These are phyloP conservation scores for Mycalesis mineus DNA, from an alignment of 2,888 invertebrate species.

Conservation along the genomic window DNA sequence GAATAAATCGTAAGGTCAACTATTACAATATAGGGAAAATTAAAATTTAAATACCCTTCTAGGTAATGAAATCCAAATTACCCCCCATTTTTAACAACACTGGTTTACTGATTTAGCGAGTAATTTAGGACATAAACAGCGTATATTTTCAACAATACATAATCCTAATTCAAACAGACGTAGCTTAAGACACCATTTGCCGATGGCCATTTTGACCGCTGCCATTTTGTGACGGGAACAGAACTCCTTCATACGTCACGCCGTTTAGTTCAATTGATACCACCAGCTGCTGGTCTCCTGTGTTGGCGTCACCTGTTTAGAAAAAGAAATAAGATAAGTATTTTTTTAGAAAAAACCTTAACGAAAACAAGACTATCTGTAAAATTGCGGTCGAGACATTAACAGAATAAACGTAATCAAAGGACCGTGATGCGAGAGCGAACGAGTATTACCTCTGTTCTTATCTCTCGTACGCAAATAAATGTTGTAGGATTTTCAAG, in stretches of 20 bases:
- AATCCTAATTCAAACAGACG: conserved; percentile 3
- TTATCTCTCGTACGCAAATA: no score
- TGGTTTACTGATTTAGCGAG: not conserved
- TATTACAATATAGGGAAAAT: not conserved
- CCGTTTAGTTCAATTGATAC: conserved; percentile 98
- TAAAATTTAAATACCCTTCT: not conserved
- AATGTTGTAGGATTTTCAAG: no score
- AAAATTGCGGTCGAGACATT: no score
- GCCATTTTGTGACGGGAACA: conserved; percentile 80
- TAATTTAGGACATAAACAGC: conserved; percentile 7
- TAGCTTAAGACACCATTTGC: conserved; percentile 67
- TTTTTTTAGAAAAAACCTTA: no score
- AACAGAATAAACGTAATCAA: no score
- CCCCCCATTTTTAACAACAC: not conserved
- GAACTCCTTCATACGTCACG: conserved; percentile 95
- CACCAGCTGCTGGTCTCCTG: conserved; percentile 91
- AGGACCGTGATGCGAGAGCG: no score
- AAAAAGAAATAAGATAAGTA: conserved; percentile 21
- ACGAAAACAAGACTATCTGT: no score
- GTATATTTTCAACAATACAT: conserved; percentile 1
- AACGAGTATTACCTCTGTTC: no score
- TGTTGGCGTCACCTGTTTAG: conserved; percentile 86
- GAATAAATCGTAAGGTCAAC: not conserved
- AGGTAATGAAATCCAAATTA: not conserved
- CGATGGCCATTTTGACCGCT: conserved; percentile 66